Base-by-base conservation (phyloP, 2,888 invertebrate species). In the Polietes domitor region DNA sequence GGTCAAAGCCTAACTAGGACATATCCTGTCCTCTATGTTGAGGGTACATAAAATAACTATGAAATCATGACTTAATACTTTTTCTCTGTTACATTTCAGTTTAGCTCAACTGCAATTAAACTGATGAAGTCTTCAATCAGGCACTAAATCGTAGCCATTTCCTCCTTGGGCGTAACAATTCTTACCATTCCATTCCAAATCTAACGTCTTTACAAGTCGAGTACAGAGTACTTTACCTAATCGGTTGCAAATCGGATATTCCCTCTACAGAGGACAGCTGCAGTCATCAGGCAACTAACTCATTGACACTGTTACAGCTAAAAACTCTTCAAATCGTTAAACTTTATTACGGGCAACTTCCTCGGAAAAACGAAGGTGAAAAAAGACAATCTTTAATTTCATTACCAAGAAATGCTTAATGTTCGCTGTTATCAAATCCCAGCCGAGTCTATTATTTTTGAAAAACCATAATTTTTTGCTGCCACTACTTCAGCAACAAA, bases 371-470 rank as follows among this genome's bases (percentile, higher is more conserved):
- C 1, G n/a, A 6, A 61, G 26, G 61, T 28, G 61, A 17, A 61
- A 61, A 24, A 26, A 19, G 21, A 63, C 21, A 24, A 43, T 26
- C 53, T 26, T 41, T 68, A 9, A 12, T 41, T 65, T 65, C 41
- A 65, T 65, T 41, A 37, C 65, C 37, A 21, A 41, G 68, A 68
- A 43, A 24, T 68, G 12, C 68, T 43, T 41, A 65, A 41, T 65
- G 21, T 65, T 41, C 41, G 41, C 19, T 37, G n/a, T 41, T 58
- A 10, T 43, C 41, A 24, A 68, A 15, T 58, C 47, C 47, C 47
- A 24, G 10, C 43, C 24, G 15, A 43, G 41, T 10, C 43, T 43
- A 68, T 24, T 43, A 24, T 68, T 68, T 68, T 24, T 9, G 43
- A 7, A 68, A 68, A 24, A 24, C 43, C 43, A 68, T 68, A 68